A percentile compares a stretch with the other conserved stretches of the same genome.
These are phyloP conservation scores for Heteromyza rotundicornis DNA, from an alignment of 2,888 invertebrate genomes.

Conservation along the genomic window DNA sequence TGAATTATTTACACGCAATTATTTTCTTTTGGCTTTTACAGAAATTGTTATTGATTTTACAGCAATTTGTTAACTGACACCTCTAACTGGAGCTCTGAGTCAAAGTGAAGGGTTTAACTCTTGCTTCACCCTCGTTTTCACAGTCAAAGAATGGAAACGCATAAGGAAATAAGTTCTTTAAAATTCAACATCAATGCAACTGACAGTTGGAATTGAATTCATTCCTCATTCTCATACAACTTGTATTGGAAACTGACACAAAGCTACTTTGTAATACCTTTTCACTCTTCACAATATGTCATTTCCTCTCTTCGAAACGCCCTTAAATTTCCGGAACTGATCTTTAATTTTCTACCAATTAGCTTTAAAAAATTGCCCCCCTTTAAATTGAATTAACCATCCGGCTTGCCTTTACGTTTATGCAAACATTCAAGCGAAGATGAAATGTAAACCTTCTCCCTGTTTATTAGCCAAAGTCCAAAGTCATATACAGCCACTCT, in stretches of 20 bases:
- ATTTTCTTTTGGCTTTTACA: neutral
- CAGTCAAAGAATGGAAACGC: too few species aligned
- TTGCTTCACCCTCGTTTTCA: too few species aligned
- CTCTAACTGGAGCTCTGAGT: too few species aligned
- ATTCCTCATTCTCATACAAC: too few species aligned
- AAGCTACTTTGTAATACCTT: too few species aligned
- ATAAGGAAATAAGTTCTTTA: too few species aligned
- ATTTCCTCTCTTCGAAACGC: conserved; percentile 7
- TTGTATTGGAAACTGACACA: too few species aligned
- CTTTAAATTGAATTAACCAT: conserved; percentile 13
- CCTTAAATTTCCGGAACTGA: neutral
- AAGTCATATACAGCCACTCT: neutral
- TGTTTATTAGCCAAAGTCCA: conserved; percentile 41
- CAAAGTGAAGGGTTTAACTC: too few species aligned
- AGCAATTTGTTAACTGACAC: too few species aligned
- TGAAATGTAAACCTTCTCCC: conserved; percentile 14
- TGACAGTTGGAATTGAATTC: conserved; percentile 2
- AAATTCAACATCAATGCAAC: too few species aligned
- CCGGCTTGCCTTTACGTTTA: neutral
- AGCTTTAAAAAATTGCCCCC: conserved; percentile 10
- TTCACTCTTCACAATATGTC: too few species aligned
- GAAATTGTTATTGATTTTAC: too few species aligned
- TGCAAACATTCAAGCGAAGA: neutral
- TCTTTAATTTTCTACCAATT: conserved; percentile 19
- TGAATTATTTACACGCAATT: conserved; percentile 54